Evolutionary conservation across 2,113 vertebrate species (phyloP), one percentile per base, ranked within the genome.

Genomic region (Silurus asotus): DNA sequence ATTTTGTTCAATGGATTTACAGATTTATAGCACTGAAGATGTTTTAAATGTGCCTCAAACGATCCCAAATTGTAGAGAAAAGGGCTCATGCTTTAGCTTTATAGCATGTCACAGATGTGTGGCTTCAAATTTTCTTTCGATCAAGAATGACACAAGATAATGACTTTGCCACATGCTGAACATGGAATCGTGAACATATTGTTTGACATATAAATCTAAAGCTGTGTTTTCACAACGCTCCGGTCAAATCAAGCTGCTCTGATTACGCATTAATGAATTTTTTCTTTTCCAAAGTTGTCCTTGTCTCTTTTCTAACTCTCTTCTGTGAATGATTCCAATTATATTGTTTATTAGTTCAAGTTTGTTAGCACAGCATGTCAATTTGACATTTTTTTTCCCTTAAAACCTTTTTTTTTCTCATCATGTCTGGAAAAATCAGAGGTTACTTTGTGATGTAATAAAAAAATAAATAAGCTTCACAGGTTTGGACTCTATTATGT

Each of bases 21-120:
- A 49, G 67, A 70, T 56, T 83, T 64, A 17, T 51, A 65, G 2
- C n/a, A 56, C 3, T 69, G n/a, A 69, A 69, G 48, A 25, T 55
- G 0, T 55, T 55, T 55, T 15, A 56, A 55, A n/a, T 51, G 45
- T 10, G 45, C 51, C 17, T 51, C 4, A 74, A 51, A 74, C 1
- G 15, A 23, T 49, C 45, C 17, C 9, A 23, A 11, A 6, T 56
- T 9, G 25, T 28, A 17, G 53, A 78, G 3, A 78, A 76, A 75
- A 2, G 15, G 55, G 49, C 49, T 76, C 11, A 11, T 83, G 17
- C 3, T n/a, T 72, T 45, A 59, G 23, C 37, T 58, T 70, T 23
- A 83, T 1, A 83, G 19, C 65, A 48, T 28, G 82, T 49, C 55
- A 74, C 55, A 74, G 53, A 74, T 74, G 82, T 84, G 53, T 56